phyloP scores from a whole-genome alignment of 2,888 invertebrate genomes.

The Leucophora obtusa region DNA sequence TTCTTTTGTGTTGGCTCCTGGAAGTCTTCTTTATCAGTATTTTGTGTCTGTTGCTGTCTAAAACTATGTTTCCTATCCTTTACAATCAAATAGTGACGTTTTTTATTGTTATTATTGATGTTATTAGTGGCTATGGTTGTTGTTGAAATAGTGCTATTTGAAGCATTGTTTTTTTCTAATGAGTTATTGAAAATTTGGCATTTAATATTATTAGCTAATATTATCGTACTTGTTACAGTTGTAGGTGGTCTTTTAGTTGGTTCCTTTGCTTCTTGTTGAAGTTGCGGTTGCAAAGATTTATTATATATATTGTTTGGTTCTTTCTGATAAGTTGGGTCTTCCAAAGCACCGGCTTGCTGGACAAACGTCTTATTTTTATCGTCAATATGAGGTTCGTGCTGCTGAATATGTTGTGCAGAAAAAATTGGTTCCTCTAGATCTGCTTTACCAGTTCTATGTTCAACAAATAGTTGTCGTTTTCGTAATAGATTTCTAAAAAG shows the following conservation, averaged over 20 bases:
- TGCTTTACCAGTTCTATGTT: neutral
- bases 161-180: neutral
- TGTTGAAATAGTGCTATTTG: neutral
- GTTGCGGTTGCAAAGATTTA: neutral
- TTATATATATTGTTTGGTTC: slow-evolving; percentile 8
- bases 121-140: neutral
- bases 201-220: slow-evolving; percentile 25
- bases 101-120: slow-evolving; percentile 4
- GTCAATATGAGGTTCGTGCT: neutral
- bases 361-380: neutral
- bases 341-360: slow-evolving; percentile 6
- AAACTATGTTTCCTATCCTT: slow-evolving; percentile 18
- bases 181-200: slow-evolving; percentile 38
- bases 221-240: slow-evolving; percentile 4
- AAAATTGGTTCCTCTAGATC: neutral
- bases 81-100: slow-evolving; percentile 3
- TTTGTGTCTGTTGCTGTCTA: neutral
- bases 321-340: neutral
- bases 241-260: neutral
- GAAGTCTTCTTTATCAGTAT: slow-evolving; percentile 9
- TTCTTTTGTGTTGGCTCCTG: neutral
- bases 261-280: slow-evolving; percentile 3
- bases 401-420: neutral
- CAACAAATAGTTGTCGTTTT: slow-evolving; percentile 21
- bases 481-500: slow-evolving; percentile 25